These are phyloP conservation scores for Oriolus oriolus DNA, from an alignment of 2,113 vertebrate species.

Conservation along the genomic window DNA sequence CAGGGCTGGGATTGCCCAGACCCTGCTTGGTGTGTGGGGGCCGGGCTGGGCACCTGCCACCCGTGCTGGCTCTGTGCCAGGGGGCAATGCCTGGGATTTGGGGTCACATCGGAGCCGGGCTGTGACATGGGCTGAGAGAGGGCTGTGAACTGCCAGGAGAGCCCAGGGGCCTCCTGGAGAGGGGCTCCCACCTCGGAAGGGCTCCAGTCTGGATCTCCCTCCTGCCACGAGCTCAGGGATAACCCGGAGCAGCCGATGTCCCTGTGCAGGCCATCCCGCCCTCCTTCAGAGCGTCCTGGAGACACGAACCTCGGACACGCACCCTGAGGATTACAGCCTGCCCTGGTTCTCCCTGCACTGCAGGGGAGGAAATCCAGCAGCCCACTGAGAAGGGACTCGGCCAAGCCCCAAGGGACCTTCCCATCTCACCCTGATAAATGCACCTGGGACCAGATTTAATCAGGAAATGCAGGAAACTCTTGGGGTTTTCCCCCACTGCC, in stretches of 20 bases:
- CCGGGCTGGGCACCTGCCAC: rapidly evolving
- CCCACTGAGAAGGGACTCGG: rapidly evolving
- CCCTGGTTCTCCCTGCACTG: background rate
- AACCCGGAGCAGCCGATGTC: rapidly evolving
- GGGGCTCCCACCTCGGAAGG: rapidly evolving
- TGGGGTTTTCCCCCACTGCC: background rate
- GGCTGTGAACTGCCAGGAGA: background rate
- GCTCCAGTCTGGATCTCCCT: background rate
- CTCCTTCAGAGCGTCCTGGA: background rate
- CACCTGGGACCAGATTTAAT: background rate
- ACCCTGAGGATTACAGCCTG: background rate
- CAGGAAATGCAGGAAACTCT: background rate
- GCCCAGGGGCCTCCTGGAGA: rapidly evolving
- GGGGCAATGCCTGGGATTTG: background rate
- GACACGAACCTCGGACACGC: rapidly evolving
- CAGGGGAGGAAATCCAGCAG: background rate
- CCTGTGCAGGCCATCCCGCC: background rate
- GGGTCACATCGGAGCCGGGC: background rate
- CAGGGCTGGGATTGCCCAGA: background rate
- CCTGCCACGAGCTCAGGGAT: rapidly evolving
- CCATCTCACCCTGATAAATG: background rate
- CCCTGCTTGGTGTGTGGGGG: rapidly evolving
- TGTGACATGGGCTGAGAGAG: rapidly evolving
- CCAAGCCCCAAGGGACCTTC: background rate
- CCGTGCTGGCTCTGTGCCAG: rapidly evolving